phyloP scores from a whole-genome alignment of 2,888 invertebrate species.

The Andrena praecox region DNA sequence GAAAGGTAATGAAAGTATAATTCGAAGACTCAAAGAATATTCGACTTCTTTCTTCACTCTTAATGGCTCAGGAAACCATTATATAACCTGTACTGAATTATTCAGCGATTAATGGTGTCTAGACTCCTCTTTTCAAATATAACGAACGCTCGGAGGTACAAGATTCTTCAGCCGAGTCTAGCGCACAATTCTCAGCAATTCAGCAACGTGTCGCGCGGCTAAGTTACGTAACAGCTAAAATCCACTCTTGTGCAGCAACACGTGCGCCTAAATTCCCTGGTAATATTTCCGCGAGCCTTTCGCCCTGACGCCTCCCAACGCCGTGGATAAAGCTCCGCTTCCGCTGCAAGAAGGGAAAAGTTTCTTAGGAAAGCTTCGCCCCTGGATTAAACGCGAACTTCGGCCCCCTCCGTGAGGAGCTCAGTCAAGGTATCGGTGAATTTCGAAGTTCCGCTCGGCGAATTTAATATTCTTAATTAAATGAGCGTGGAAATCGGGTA shows the following conservation, averaged over 20 bases:
- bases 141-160: not conserved
- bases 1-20: too few species aligned
- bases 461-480: constrained; percentile 43
- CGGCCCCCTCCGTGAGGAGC: not conserved
- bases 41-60: not conserved
- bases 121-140: too few species aligned
- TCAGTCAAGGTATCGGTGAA: constrained; percentile 34
- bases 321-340: constrained; percentile 25
- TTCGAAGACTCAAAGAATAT: too few species aligned
- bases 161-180: not conserved
- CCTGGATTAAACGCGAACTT: constrained; percentile 43
- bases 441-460: constrained; percentile 37
- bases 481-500: not conserved
- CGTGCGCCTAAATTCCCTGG: constrained; percentile 26
- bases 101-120: too few species aligned
- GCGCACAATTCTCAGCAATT: constrained; percentile 2
- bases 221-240: constrained; percentile 14
- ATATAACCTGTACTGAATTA: too few species aligned
- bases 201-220: not conserved
- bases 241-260: constrained; percentile 25
- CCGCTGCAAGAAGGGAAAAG: constrained; percentile 17
- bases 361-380: constrained; percentile 24
- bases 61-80: too few species aligned
- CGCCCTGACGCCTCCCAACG: constrained; percentile 14
- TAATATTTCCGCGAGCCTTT: constrained; percentile 22